phyloP scores from a whole-genome alignment of 2,113 vertebrate species.

The Fregetta grallaria region DNA sequence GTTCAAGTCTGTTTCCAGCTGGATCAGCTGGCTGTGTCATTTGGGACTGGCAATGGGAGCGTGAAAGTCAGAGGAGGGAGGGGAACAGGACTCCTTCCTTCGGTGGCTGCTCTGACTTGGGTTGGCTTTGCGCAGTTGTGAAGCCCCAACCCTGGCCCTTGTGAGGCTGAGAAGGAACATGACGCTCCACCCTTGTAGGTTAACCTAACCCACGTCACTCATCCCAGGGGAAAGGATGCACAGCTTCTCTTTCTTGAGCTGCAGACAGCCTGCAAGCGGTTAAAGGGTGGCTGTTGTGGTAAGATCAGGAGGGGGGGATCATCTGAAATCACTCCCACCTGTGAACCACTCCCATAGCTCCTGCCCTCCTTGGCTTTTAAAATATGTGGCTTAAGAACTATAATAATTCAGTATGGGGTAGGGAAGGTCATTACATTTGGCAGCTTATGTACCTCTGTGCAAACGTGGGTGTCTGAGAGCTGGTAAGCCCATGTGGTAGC shows the following conservation, averaged over 20 bases:
- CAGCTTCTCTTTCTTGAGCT: neutral
- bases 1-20: neutral
- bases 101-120: neutral
- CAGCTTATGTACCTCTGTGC: neutral
- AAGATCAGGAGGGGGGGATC: neutral
- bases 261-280: neutral
- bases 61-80: neutral
- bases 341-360: neutral
- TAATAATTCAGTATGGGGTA: neutral
- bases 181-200: neutral
- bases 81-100: neutral
- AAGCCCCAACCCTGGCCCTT: neutral
- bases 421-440: neutral
- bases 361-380: neutral
- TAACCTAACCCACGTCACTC: neutral
- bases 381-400: neutral
- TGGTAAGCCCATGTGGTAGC: neutral
- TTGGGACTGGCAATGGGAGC: neutral
- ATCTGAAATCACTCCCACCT: neutral
- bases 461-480: neutral
- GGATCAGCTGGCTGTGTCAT: neutral
- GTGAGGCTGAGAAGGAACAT: neutral
- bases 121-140: neutral
- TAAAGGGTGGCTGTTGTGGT: neutral
- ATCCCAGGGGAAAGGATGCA: neutral